A percentile compares a stretch with the other conserved stretches of the same genome.
phyloP scores from a whole-genome alignment of 2,888 invertebrate species.

The Orchesellides sinensis region DNA sequence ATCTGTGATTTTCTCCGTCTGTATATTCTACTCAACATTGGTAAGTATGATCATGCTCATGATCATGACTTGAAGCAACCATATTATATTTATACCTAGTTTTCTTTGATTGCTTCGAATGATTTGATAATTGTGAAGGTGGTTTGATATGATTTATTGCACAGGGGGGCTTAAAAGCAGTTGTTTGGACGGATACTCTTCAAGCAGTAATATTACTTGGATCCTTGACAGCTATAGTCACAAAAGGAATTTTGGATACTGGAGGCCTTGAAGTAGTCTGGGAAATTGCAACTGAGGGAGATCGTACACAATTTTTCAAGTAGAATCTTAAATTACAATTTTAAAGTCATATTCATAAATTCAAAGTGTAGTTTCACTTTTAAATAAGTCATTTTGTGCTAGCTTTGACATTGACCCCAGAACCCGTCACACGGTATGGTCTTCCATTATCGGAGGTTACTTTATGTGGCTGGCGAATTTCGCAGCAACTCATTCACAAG shows the following conservation, averaged over 20 bases:
- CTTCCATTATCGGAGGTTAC: conserved; percentile 70
- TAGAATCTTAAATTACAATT: conserved; percentile 28
- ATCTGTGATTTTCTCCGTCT: conserved; percentile 57
- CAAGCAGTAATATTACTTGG: conserved; percentile 69
- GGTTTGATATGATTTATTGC: no score
- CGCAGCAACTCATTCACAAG: conserved; percentile 48
- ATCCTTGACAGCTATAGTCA: conserved; percentile 63
- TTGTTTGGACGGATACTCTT: conserved; percentile 68
- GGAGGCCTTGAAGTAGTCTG: conserved; percentile 70
- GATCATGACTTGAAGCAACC: not conserved
- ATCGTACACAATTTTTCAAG: conserved; percentile 71
- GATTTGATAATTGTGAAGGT: no score
- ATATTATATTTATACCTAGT: not conserved
- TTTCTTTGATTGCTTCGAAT: not conserved
- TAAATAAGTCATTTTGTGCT: not conserved
- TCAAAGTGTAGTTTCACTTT: no score
- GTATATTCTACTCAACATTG: conserved; percentile 65
- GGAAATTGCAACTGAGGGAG: conserved; percentile 56
- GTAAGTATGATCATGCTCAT: conserved; percentile 15
- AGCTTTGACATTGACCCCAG: conserved; percentile 71
- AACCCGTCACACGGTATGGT: conserved; percentile 70
- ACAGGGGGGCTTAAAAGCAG: conserved; percentile 67
- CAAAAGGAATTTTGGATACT: conserved; percentile 63
- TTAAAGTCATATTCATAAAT: not conserved
- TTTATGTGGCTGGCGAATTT: conserved; percentile 58